These are phyloP conservation scores for Nemoura dubitans DNA, from an alignment of 2,888 invertebrate genomes.

Conservation along the genomic window DNA sequence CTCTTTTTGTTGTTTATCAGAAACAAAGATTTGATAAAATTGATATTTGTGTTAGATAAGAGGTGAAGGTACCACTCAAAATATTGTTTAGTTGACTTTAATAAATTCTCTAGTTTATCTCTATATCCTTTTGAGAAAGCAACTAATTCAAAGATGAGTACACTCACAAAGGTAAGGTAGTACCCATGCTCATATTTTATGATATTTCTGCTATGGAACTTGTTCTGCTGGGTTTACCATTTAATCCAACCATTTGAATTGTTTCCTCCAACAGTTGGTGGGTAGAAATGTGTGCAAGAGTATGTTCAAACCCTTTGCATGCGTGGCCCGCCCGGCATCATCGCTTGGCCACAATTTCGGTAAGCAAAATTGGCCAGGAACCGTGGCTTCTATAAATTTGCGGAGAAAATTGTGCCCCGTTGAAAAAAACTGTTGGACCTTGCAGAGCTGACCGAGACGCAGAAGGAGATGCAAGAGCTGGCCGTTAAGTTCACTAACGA, in stretches of 20 bases:
- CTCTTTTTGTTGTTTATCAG: too few relatives aligned
- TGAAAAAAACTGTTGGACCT: slow-evolving; percentile 44
- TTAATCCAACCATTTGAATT: too few relatives aligned
- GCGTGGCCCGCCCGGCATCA: not conserved
- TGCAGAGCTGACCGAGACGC: slow-evolving; percentile 75
- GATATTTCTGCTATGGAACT: too few relatives aligned
- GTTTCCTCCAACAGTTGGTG: not conserved
- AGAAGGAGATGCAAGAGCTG: slow-evolving; percentile 80
- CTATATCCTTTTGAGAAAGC: slow-evolving; percentile 9
- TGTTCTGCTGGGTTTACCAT: too few relatives aligned
- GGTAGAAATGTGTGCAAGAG: not conserved
- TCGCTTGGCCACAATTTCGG: not conserved
- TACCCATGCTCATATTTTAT: too few relatives aligned
- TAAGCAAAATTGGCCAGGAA: not conserved
- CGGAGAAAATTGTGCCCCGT: not conserved
- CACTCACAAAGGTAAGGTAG: not conserved
- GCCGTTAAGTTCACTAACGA: slow-evolving; percentile 91
- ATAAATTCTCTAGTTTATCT: not conserved
- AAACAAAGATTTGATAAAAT: too few relatives aligned
- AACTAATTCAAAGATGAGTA: not conserved
- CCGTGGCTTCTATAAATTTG: too few relatives aligned
- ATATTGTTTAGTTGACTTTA: not conserved
- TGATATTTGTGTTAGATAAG: too few relatives aligned
- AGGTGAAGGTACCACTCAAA: not conserved
- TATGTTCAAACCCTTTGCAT: not conserved